phyloP scores from a whole-genome alignment of 2,113 vertebrate species.

The Sinocyclocheilus anshuiensis region DNA sequence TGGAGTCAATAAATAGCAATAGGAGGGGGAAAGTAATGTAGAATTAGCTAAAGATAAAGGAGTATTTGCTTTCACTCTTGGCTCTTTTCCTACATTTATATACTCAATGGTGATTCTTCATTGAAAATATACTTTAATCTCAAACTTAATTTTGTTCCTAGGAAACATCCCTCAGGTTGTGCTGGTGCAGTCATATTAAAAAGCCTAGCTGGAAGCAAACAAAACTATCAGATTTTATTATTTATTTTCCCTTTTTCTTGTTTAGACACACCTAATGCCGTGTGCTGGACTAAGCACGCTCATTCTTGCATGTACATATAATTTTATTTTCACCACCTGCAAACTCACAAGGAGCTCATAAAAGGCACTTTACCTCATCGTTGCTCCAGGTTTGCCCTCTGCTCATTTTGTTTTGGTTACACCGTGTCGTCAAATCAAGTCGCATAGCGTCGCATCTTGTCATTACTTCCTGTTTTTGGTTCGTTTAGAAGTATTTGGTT shows the following conservation, averaged over 20 bases:
- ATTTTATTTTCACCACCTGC: too few relatives aligned
- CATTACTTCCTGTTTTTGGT: too few relatives aligned
- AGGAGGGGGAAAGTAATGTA: not conserved
- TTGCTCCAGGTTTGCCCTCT: too few relatives aligned
- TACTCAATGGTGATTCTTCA: not conserved
- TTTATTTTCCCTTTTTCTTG: not conserved
- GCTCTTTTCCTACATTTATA: not conserved
- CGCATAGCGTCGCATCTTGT: too few relatives aligned
- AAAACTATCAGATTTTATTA: not conserved
- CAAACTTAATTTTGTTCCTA: slow-evolving; percentile 1
- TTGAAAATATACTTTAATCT: not conserved
- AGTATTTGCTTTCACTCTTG: not conserved
- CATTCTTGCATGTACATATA: too few relatives aligned
- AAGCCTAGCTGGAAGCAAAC: not conserved
- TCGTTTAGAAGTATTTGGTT: too few relatives aligned
- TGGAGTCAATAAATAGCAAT: slow-evolving; percentile 22
- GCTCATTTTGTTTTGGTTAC: too few relatives aligned
- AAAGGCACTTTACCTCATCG: too few relatives aligned
- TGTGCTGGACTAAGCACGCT: too few relatives aligned
- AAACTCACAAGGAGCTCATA: too few relatives aligned
- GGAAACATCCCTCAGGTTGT: not conserved
- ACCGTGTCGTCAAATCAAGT: too few relatives aligned
- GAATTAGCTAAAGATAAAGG: slow-evolving; percentile 9
- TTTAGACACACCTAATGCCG: not conserved
- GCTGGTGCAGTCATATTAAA: not conserved